Conservation (phyloP, 2,113 vertebrate species). For the Lutjanus erythropterus region DNA sequence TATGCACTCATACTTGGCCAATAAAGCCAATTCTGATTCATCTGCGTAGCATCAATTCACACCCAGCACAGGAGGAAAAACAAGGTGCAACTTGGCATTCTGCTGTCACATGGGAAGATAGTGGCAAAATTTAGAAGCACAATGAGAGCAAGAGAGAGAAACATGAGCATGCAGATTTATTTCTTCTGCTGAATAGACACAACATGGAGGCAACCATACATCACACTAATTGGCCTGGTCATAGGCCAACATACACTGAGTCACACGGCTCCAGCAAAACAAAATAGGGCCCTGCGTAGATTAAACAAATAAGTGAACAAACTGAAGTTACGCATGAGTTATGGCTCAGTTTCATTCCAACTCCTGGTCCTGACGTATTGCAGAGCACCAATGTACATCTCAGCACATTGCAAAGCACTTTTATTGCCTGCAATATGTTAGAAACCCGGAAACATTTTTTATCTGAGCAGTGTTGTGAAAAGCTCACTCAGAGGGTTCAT, state of each 20-base stretch:
- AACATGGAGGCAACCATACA: conserved; percentile 57
- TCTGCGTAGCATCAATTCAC: conserved; percentile 1
- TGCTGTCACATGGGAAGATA: conserved; percentile 40
- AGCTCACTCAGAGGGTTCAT: conserved; percentile 25
- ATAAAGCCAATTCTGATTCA: too few species aligned
- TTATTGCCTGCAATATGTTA: conserved; percentile 39
- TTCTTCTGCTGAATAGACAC: conserved; percentile 63
- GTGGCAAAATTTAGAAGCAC: conserved; percentile 44
- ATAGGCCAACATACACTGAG: conserved; percentile 56
- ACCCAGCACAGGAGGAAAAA: conserved; percentile 23
- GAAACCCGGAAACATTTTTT: conserved; percentile 18
- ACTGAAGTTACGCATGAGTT: conserved; percentile 26
- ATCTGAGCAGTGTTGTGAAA: conserved; percentile 18
- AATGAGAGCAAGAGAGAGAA: conserved; percentile 12
- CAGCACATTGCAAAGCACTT: conserved; percentile 26
- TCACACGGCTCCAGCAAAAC: conserved; percentile 35
- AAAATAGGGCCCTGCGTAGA: conserved; percentile 35
- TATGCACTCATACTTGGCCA: too few species aligned
- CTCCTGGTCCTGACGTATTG: conserved; percentile 20
- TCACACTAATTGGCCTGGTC: conserved; percentile 73
- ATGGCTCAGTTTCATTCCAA: conserved; percentile 19
- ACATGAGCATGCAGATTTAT: conserved; percentile 45
- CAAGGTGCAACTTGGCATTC: conserved; percentile 36
- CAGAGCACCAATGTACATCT: conserved; percentile 31
- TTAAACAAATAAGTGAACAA: conserved; percentile 52